Evolutionary conservation across 2,797 vertebrate genomes (phyloP).

Genomic region (Anisognathus igniventris): DNA sequence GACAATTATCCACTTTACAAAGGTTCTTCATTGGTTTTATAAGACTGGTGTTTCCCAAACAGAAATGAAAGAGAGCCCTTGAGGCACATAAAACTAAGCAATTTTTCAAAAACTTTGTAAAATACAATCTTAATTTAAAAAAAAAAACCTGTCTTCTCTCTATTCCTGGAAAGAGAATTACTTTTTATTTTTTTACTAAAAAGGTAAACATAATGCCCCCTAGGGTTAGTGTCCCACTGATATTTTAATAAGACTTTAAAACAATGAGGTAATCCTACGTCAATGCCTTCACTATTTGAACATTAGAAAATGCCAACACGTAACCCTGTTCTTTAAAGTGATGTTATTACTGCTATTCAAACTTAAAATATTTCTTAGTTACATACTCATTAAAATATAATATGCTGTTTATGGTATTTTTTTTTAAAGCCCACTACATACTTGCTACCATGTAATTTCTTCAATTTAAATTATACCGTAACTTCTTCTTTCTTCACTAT

Average conservation of each 20-base stretch:
- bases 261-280: not conserved
- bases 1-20: not conserved
- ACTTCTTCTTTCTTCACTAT: not conserved
- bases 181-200: not conserved
- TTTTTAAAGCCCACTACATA: not conserved
- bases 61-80: not conserved
- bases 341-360: not conserved
- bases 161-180: not conserved
- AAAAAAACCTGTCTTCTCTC: not conserved
- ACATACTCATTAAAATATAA: not conserved
- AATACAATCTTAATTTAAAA: not conserved
- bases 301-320: not conserved
- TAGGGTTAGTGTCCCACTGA: not conserved
- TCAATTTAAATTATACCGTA: not conserved
- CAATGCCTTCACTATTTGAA: not conserved
- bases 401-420: not conserved
- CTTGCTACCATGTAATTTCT: not conserved
- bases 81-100: not conserved
- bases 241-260: not conserved
- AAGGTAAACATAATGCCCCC: not conserved
- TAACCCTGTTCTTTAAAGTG: not conserved
- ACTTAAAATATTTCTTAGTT: not conserved
- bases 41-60: not conserved
- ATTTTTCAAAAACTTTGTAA: not conserved
- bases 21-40: not conserved